These are phyloP conservation scores for Xestia rhomboidea DNA, from an alignment of 2,888 invertebrate genomes.

Conservation along the genomic window DNA sequence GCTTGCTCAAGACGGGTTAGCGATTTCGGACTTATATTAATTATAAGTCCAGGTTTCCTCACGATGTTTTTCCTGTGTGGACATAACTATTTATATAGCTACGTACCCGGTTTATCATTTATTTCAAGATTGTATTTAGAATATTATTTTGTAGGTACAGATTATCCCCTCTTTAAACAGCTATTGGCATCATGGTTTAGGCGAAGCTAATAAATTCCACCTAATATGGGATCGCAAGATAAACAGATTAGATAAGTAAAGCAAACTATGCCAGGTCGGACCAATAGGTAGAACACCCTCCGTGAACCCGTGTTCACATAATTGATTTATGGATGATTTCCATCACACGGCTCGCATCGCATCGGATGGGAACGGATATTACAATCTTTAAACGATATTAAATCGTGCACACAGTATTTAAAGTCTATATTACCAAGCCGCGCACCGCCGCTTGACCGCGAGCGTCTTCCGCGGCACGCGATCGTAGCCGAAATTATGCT, in stretches of 20 bases:
- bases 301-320: conserved; percentile 7
- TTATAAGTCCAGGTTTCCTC: too few species aligned
- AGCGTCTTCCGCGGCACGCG: too few species aligned
- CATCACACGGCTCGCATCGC: too few species aligned
- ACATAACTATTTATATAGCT: neutral
- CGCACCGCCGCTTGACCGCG: too few species aligned
- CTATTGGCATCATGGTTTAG: neutral
- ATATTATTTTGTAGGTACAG: neutral
- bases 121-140: conserved; percentile 4
- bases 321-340: conserved; percentile 17
- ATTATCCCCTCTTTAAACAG: neutral
- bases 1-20: too few species aligned
- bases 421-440: too few species aligned
- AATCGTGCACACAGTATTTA: too few species aligned
- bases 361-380: too few species aligned
- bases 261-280: conserved; percentile 30
- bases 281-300: conserved; percentile 6
- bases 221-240: conserved; percentile 29
- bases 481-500: too few species aligned
- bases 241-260: conserved; percentile 41
- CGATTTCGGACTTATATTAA: too few species aligned
- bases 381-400: too few species aligned
- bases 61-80: too few species aligned
- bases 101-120: neutral
- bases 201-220: conserved; percentile 34